Conservation (phyloP, 2,888 invertebrate genomes). For the Pristionchus japonicus region DNA sequence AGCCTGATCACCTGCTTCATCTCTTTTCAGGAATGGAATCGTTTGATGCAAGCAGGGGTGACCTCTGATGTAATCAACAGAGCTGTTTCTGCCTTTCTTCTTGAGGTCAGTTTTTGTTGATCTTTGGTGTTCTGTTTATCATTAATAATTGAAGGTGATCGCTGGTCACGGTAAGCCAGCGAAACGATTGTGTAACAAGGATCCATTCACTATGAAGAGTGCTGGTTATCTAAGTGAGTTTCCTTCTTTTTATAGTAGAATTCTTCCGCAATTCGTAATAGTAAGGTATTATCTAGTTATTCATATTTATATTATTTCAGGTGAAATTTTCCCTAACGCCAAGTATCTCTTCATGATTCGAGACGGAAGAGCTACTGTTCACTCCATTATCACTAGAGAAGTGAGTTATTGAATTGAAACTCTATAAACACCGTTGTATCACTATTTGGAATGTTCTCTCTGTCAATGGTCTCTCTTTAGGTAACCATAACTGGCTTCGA, state of each 20-base stretch:
- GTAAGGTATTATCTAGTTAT: no score
- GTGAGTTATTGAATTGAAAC: constrained; percentile 48
- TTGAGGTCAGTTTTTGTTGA: constrained; percentile 58
- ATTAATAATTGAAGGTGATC: constrained; percentile 78
- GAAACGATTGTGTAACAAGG: constrained; percentile 93
- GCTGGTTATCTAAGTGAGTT: constrained; percentile 86
- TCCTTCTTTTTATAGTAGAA: no score
- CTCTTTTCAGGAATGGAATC: constrained; percentile 77
- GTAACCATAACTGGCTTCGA: constrained; percentile 92
- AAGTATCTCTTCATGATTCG: constrained; percentile 98
- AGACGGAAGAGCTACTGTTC: constrained; percentile 97
- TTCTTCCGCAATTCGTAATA: no score
- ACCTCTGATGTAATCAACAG: constrained; percentile 92
- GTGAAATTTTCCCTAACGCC: constrained; percentile 94
- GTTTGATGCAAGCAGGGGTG: constrained; percentile 93
- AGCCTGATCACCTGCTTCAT: not conserved
- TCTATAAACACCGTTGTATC: not conserved
- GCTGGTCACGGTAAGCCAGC: constrained; percentile 96
- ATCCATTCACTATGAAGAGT: constrained; percentile 97
- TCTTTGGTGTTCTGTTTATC: not conserved
- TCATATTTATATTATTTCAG: constrained; percentile 5
- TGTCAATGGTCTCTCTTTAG: constrained; percentile 64
- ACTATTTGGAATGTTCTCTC: not conserved
- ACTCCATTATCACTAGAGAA: constrained; percentile 96
- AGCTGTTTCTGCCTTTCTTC: constrained; percentile 94